phyloP scores from a whole-genome alignment of 1,140 invertebrate genomes.

The Pentalonia nigronervosa region DNA sequence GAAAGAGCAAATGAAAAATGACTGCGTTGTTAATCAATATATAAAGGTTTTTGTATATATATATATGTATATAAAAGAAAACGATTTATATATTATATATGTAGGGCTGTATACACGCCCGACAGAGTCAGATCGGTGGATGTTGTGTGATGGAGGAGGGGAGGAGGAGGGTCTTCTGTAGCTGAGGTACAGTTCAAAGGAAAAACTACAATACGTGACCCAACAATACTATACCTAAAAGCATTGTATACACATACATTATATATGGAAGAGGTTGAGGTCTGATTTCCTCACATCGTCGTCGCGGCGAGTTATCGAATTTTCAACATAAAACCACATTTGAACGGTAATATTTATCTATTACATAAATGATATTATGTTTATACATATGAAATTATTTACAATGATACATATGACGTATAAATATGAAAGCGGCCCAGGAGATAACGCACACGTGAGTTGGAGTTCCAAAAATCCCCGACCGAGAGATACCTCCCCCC shows the following conservation, averaged over 20 bases:
- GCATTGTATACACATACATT: not conserved
- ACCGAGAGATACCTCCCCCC: not conserved
- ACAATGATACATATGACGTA: not conserved
- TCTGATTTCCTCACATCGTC: not conserved
- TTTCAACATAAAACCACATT: constrained; percentile 2
- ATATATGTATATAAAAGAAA: not conserved
- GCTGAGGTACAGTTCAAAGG: not conserved
- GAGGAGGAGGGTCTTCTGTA: not conserved
- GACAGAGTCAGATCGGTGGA: not conserved
- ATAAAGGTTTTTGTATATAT: constrained; percentile 12
- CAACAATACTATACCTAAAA: constrained; percentile 11
- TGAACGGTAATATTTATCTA: not conserved
- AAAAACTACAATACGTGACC: not conserved
- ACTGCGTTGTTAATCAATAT: not conserved
- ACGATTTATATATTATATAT: not conserved
- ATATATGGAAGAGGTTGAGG: not conserved
- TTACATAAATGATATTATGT: not conserved
- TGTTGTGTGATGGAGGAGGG: not conserved
- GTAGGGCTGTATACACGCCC: not conserved
- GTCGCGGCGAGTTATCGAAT: not conserved
- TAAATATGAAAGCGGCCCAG: not conserved
- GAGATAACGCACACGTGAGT: not conserved
- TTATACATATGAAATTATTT: not conserved
- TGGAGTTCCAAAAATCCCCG: not conserved
- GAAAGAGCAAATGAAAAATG: not conserved